These are phyloP conservation scores for Gastracanthus pulcherrimus DNA, from an alignment of 2,888 invertebrate species.

Conservation along the genomic window DNA sequence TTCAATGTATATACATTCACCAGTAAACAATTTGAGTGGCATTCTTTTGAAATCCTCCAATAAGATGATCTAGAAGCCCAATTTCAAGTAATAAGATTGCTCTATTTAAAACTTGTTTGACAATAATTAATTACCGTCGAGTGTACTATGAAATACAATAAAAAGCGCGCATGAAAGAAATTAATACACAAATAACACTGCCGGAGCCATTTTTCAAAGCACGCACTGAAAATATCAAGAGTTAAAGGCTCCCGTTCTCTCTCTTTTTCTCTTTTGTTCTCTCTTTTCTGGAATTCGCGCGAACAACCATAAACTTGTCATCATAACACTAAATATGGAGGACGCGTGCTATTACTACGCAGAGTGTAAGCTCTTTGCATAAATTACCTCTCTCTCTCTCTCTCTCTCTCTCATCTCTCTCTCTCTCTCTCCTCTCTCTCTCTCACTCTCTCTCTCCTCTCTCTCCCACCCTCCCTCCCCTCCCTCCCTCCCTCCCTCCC, in stretches of 20 bases:
- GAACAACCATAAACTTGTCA: background rate
- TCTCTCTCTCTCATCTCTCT: background rate
- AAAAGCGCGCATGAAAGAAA: background rate
- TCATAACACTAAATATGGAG: conserved; percentile 14
- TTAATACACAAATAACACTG: too few species aligned
- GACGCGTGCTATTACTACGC: background rate
- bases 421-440: background rate
- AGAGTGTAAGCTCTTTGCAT: background rate
- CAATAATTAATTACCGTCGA: too few species aligned
- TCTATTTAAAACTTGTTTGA: too few species aligned
- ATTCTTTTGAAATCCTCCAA: too few species aligned
- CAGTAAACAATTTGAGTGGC: too few species aligned
- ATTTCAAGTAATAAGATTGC: too few species aligned
- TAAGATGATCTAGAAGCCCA: too few species aligned
- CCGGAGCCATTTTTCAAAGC: background rate
- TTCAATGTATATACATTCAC: too few species aligned
- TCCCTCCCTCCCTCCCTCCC: too few species aligned
- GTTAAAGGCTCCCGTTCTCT: background rate
- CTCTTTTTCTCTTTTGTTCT: too few species aligned
- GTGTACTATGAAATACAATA: background rate
- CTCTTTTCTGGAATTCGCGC: background rate
- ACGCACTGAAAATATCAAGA: background rate
- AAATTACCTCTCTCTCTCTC: background rate
- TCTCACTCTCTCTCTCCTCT: background rate
- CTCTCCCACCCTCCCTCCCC: background rate